Conservation (phyloP, 2,888 invertebrate species). For the Phragmatobia fuliginosa region DNA sequence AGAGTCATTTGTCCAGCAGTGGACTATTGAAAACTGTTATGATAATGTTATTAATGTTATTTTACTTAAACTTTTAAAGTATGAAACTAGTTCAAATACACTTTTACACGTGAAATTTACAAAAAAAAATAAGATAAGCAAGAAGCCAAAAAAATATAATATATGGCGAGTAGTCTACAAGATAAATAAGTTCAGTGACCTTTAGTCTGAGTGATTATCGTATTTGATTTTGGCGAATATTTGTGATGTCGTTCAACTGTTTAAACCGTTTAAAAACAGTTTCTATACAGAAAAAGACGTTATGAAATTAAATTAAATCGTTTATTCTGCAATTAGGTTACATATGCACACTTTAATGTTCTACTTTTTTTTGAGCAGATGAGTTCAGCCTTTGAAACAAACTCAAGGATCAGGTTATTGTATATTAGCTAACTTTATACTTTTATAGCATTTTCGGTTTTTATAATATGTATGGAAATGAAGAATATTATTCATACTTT, state of each 20-base stretch:
- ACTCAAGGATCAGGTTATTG: no score
- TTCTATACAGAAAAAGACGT: background rate
- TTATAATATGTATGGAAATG: background rate
- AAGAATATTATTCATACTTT: no score
- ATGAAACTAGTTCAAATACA: background rate
- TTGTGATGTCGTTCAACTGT: background rate
- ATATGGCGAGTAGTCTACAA: background rate
- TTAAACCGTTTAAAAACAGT: background rate
- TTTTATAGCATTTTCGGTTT: background rate
- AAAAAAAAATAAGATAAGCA: background rate
- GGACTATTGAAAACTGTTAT: no score
- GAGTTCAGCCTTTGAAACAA: no score
- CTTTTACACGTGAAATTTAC: background rate
- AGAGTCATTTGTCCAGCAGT: no score
- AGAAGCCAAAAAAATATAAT: background rate
- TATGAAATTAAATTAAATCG: no score
- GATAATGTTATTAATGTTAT: background rate
- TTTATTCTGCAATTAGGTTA: no score
- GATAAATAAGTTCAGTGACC: slow-evolving; percentile 1
- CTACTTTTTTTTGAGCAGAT: no score
- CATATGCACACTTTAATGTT: no score
- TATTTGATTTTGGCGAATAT: background rate
- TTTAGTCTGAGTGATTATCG: background rate
- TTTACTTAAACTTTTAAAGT: background rate
- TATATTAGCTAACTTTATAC: background rate